Evolutionary conservation across 30 jellyfish, hydroid and myxozoan genomes (phyloP).

Genomic region (Turritopsis dohrnii): DNA sequence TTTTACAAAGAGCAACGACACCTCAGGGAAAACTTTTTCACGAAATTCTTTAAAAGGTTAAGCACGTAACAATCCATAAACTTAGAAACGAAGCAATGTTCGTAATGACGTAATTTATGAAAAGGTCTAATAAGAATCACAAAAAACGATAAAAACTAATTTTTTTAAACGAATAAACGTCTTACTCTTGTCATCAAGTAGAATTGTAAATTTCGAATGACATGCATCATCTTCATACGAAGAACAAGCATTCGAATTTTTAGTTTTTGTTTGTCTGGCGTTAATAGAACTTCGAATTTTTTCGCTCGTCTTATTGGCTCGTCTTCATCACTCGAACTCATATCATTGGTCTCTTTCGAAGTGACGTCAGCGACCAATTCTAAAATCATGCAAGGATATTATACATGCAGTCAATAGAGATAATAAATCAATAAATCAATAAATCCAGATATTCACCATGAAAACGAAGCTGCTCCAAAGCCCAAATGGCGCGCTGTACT

Average conservation of each 20-base stretch:
- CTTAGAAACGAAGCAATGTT: no score
- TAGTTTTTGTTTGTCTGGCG: constrained; percentile 21
- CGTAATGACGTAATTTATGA: no score
- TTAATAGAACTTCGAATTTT: not conserved
- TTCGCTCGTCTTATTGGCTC: constrained; percentile 19
- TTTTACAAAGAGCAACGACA: no score
- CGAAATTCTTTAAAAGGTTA: no score
- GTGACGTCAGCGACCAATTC: not conserved
- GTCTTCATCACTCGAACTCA: constrained; percentile 11
- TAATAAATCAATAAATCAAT: no score
- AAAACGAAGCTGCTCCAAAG: constrained; percentile 59
- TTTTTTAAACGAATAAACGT: no score
- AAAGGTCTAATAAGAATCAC: no score
- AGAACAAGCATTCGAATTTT: constrained; percentile 43
- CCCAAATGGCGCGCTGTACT: constrained; percentile 80
- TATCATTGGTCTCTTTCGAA: not conserved
- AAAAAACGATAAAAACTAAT: no score
- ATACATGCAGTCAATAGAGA: not conserved
- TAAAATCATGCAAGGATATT: not conserved
- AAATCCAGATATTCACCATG: constrained; percentile 24
- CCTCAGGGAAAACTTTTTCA: no score
- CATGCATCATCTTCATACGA: constrained; percentile 69
- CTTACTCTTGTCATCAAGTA: constrained; percentile 69
- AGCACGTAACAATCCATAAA: no score
- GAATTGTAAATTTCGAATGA: constrained; percentile 63